Percentiles rank a stretch among this genome's conserved stretches.
Conservation (phyloP, 2,888 invertebrate genomes). For the Brachynemurus nebulosus region DNA sequence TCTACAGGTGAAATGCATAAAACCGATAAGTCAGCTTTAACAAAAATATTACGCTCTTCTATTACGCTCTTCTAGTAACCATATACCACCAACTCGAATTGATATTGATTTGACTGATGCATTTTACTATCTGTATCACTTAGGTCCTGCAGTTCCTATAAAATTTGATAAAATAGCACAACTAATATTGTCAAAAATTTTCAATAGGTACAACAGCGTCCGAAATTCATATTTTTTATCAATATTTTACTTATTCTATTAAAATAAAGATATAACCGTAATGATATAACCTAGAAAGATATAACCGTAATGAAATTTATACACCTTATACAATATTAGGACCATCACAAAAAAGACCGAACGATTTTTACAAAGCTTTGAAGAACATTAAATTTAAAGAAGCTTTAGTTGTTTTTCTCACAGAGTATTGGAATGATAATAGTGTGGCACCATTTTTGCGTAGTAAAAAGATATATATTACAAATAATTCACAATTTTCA, state of each 20-base stretch:
- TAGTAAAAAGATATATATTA: conserved; percentile 12
- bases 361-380: conserved; percentile 10
- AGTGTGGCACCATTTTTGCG: conserved; percentile 15
- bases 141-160: too few relatives aligned
- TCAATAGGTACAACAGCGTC: conserved; percentile 12
- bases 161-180: conserved; percentile 12
- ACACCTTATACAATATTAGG: conserved; percentile 6
- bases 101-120: conserved; percentile 13
- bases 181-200: conserved; percentile 12
- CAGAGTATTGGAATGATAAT: conserved; percentile 15
- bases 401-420: conserved; percentile 12
- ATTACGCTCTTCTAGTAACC: conserved; percentile 9
- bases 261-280: too few relatives aligned
- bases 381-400: conserved; percentile 11
- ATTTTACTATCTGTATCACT: conserved; percentile 13
- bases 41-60: conserved; percentile 11
- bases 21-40: conserved; percentile 12
- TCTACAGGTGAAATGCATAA: conserved; percentile 12
- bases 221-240: conserved; percentile 15
- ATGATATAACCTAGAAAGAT: too few relatives aligned
- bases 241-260: conserved; percentile 10
- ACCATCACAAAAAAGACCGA: conserved; percentile 5
- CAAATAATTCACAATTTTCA: too few relatives aligned
- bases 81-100: conserved; percentile 7
- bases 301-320: conserved; percentile 4